Evolutionary conservation across 2,797 vertebrate species (phyloP), one percentile per base, ranked within the genome.

Genomic region (Tapera naevia): DNA sequence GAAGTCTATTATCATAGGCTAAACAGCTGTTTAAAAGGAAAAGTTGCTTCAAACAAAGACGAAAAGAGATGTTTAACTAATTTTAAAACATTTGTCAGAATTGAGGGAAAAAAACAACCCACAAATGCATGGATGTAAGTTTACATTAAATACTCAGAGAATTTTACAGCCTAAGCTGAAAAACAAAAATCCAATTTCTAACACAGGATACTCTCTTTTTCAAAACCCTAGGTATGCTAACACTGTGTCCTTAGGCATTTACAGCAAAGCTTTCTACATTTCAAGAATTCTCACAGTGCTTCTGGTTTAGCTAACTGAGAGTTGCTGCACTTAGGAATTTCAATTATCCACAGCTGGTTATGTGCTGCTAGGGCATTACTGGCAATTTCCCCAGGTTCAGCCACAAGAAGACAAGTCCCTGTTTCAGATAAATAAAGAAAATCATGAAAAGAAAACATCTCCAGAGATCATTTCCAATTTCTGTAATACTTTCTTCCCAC

Each of bases 1-100:
- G 17, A 80, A 82, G 60, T 60, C 56, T 53, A 88, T 91, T 90
- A 86, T 93, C 56, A 50, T 62, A 91, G 64, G 45, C 56, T 88
- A 93, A 95, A 50, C 56, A 95, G 64, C 45, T 95, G 90, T 70
- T 94, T 91, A 81, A 88, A 91, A 92, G 15, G 17, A 86, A 51
- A 88, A 91, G 61, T 70, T 76, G 5, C 37, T 82, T 82, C 74
- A 87, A 75, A 95, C 7, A 28, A 90, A 92, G 78, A 91, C 73
- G 23, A 60, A 90, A 95, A 82, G 74, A 94, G 80, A 95, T 95
- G 79, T 22, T 93, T 90, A 96, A 94, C 48, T 94, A 89, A 89
- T 88, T 88, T 88, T 80, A 80, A 76, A 80, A 74, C 15, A 71
- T 92, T 87, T 67, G 13, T 82, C 45, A 78, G 62, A 72, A 74